Base-by-base conservation (phyloP, 2,888 invertebrate species). In the Ecliptopera silaceata region DNA sequence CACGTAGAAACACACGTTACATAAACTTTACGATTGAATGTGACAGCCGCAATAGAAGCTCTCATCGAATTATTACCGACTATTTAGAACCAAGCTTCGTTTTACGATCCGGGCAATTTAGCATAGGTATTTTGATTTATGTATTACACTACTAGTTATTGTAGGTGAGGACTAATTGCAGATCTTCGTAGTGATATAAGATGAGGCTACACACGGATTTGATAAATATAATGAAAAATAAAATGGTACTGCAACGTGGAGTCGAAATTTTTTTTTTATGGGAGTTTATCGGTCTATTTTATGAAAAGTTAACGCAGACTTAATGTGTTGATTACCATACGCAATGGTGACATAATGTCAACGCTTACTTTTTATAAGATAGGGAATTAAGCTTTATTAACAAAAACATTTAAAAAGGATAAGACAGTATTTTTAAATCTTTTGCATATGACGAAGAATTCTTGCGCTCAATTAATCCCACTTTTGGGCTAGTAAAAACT, bases 111-210 rank as follows among this genome's bases (percentile, higher is more conserved):
- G 42, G 38, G 42, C 38, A 54, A 61, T 61, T 56, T 42, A 48
- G 44, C 48, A 56, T 56, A 58, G 60, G 61, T 63, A 34, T 52
- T 48, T 26, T 61, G 56, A 61, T 59, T 48, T 53, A 59, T 42
- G 15, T 12, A 11, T 12, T 47, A 56, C 26, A 46, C 49, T 15
- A 53, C 49, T 49, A 13, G 42, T 52, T 36, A 41, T 32, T 43
- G 31, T 22, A 47, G 13, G 22, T 15, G 15, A 15, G 13, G 29
- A 11, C 12, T 34, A 13, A 17, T 32, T 42, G 34, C 36, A 34
- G 53, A 32, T 46, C 15, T 44, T 29, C 38, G 38, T 44, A 5
- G 36, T n/a, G n/a, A n/a, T 1, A 34, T 13, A 34, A 34, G 12
- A n/a, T 13, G 4, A 34, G 34, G 4, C 34, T 12, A 32, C 2